Percentiles rank a stretch among this genome's conserved stretches.
These are phyloP conservation scores for Xiphophorus hellerii DNA, from an alignment of 2,113 vertebrate species.

Conservation along the genomic window DNA sequence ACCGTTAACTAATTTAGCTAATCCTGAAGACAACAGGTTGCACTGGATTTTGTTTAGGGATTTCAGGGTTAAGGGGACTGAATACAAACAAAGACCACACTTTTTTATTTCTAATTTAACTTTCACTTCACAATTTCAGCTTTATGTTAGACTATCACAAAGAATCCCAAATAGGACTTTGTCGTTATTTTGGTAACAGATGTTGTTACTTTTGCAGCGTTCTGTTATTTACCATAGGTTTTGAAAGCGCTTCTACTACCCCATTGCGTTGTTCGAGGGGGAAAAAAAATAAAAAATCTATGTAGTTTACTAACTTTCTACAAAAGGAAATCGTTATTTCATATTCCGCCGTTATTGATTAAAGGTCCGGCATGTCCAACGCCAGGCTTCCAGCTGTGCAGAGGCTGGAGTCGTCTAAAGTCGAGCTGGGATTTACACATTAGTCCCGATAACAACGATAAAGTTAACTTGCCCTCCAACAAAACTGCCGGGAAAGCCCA, in stretches of 20 bases:
- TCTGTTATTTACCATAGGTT: background rate
- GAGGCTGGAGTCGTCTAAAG: background rate
- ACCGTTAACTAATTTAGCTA: no score
- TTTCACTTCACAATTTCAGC: no score
- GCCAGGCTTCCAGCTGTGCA: background rate
- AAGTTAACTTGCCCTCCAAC: constrained; percentile 11
- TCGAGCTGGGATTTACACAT: constrained; percentile 2
- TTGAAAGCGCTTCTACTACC: background rate
- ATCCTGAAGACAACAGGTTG: no score
- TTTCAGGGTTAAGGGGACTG: no score
- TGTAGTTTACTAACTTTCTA: background rate
- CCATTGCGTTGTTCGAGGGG: no score
- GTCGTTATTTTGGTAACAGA: no score
- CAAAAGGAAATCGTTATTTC: background rate
- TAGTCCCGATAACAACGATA: background rate
- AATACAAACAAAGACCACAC: no score
- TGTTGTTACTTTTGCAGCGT: background rate
- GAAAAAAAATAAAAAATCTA: no score
- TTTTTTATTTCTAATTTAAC: no score
- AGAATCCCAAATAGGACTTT: no score
- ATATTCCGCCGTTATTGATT: constrained; percentile 4
- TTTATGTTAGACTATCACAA: no score
- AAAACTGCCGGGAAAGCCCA: constrained; percentile 3
- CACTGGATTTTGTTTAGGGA: no score
- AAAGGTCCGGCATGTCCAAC: background rate